Evolutionary conservation across 2,888 invertebrate genomes (phyloP).

Genomic region (Terebella lapidaria): DNA sequence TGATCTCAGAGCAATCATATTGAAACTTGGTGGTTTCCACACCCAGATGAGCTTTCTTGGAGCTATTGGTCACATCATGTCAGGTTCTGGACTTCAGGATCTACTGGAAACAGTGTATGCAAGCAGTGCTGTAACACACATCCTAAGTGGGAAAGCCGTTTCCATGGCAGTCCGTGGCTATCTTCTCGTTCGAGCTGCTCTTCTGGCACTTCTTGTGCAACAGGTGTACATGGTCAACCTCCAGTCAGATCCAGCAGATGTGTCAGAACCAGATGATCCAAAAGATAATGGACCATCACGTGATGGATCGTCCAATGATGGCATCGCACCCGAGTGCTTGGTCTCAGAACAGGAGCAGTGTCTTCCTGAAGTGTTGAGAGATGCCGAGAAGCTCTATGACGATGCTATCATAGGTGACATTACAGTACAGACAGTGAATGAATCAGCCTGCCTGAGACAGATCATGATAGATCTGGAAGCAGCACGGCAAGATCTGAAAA

Average conservation of each 20-base stretch:
- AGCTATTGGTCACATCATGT: slow-evolving; percentile 28
- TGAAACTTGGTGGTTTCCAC: slow-evolving; percentile 23
- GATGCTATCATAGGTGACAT: no score
- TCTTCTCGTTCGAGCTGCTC: slow-evolving; percentile 18
- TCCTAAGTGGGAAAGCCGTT: slow-evolving; percentile 24
- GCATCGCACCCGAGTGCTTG: neutral
- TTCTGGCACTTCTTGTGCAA: slow-evolving; percentile 14
- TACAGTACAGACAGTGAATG: no score
- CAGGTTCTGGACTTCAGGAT: slow-evolving; percentile 24
- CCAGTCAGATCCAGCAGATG: slow-evolving; percentile 18
- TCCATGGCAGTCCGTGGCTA: slow-evolving; percentile 25
- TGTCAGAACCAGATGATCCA: neutral
- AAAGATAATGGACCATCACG: no score
- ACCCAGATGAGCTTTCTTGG: slow-evolving; percentile 27
- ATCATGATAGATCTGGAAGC: no score
- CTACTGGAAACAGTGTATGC: slow-evolving; percentile 22
- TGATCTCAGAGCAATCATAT: slow-evolving; percentile 11
- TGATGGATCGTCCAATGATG: no score
- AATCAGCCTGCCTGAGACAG: no score
- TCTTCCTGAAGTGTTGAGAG: neutral
- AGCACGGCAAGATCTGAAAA: neutral
- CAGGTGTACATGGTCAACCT: no score
- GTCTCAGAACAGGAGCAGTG: no score
- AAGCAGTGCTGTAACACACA: slow-evolving; percentile 21
- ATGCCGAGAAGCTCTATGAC: no score